Conservation (phyloP, 2,113 vertebrate species). For the Megatriorchis doriae region DNA sequence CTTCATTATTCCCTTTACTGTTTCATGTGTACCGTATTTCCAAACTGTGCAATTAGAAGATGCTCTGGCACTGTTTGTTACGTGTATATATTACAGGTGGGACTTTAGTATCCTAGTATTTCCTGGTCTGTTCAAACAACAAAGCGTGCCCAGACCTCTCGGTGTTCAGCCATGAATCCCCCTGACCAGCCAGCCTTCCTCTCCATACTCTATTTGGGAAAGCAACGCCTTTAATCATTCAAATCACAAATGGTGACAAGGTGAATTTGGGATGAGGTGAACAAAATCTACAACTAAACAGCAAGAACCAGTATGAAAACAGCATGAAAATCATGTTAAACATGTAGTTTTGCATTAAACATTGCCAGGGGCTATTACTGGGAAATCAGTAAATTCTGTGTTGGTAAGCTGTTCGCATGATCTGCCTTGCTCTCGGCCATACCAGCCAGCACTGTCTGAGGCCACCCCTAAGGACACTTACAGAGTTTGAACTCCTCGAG, state of each 20-base stretch:
- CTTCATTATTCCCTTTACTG: not conserved
- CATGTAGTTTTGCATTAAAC: not conserved
- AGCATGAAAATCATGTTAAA: not conserved
- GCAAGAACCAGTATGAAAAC: not conserved
- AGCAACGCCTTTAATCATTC: not conserved
- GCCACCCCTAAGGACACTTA: not conserved
- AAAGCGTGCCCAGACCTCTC: not conserved
- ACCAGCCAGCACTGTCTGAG: not conserved
- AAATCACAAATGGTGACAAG: not conserved
- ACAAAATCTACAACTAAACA: not conserved
- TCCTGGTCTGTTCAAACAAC: not conserved
- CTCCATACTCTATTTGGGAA: not conserved
- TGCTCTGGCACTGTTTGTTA: not conserved
- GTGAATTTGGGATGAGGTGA: not conserved
- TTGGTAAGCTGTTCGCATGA: not conserved
- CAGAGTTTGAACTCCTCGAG: not conserved
- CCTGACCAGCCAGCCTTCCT: not conserved
- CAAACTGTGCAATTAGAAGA: not conserved
- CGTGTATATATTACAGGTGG: not conserved
- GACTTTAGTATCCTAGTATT: not conserved
- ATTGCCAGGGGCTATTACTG: not conserved
- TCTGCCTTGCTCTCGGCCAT: not conserved
- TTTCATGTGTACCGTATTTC: not conserved
- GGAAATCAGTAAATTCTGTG: not conserved
- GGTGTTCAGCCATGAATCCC: not conserved